Evolutionary conservation across 2,888 invertebrate genomes (phyloP).

Genomic region (Hirudinaria manillensis): DNA sequence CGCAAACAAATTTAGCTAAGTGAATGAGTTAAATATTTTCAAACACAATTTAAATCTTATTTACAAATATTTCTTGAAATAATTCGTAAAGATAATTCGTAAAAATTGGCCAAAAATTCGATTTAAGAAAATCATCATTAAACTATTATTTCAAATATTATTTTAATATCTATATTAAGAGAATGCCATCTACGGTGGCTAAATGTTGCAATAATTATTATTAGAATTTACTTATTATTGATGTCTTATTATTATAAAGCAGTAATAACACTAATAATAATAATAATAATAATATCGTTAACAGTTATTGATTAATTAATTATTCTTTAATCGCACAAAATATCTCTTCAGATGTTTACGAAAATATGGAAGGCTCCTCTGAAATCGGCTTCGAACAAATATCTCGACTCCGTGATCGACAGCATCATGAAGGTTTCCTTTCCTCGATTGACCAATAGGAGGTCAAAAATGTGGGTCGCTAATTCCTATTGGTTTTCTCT

Average conservation of each 20-base stretch:
- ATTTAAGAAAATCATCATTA: too few species aligned
- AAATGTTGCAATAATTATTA: too few species aligned
- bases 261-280: not conserved
- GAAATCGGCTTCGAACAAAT: slow-evolving; percentile 42
- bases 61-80: too few species aligned
- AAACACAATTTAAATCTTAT: too few species aligned
- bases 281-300: slow-evolving; percentile 5
- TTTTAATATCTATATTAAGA: not conserved
- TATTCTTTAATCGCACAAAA: not conserved
- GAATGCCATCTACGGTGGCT: not conserved
- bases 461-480: too few species aligned
- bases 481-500: slow-evolving; percentile 35
- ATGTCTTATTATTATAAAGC: too few species aligned
- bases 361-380: slow-evolving; percentile 65
- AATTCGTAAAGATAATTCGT: too few species aligned
- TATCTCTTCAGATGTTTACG: slow-evolving; percentile 68
- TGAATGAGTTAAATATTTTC: too few species aligned
- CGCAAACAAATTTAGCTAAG: too few species aligned
- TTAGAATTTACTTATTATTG: too few species aligned
- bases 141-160: not conserved
- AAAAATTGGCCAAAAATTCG: too few species aligned
- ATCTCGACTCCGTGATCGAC: slow-evolving; percentile 55
- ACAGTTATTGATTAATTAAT: not conserved
- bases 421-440: slow-evolving; percentile 54
- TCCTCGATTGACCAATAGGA: too few species aligned